phyloP scores from a whole-genome alignment of 2,888 invertebrate genomes.

The Dolomedes plantarius region DNA sequence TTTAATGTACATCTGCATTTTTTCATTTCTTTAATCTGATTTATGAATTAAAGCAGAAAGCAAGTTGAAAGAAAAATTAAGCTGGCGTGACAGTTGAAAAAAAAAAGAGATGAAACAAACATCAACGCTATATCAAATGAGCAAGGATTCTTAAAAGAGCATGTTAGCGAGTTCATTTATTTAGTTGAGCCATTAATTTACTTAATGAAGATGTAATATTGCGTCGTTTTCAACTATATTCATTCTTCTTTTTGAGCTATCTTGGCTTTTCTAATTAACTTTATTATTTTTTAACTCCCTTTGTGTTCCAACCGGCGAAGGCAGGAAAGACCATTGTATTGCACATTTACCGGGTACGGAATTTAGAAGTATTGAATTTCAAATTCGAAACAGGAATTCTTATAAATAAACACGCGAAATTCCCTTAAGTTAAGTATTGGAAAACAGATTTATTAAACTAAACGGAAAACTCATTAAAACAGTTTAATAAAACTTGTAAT shows the following conservation, averaged over 20 bases:
- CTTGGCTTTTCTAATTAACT: slow-evolving; percentile 62
- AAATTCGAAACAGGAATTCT: too few relatives aligned
- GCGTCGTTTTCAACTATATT: slow-evolving; percentile 49
- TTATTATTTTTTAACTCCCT: slow-evolving; percentile 33
- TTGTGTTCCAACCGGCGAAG: too few relatives aligned
- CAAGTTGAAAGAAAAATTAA: slow-evolving; percentile 34
- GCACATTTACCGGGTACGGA: too few relatives aligned
- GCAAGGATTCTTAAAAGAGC: slow-evolving; percentile 36
- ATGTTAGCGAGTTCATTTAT: slow-evolving; percentile 61
- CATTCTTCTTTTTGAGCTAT: slow-evolving; percentile 33
- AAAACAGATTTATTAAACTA: too few relatives aligned
- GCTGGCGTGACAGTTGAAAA: slow-evolving; percentile 16
- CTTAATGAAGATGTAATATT: slow-evolving; percentile 70
- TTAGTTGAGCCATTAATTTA: slow-evolving; percentile 63
- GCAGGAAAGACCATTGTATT: too few relatives aligned
- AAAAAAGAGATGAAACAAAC: slow-evolving; percentile 30
- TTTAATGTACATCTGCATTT: slow-evolving; percentile 15
- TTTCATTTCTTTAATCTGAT: slow-evolving; percentile 42
- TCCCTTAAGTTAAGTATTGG: too few relatives aligned
- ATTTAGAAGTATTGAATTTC: too few relatives aligned
- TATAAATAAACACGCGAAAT: too few relatives aligned
- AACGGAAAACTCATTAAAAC: too few relatives aligned
- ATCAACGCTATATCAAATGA: slow-evolving; percentile 57
- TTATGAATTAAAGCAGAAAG: slow-evolving; percentile 52
- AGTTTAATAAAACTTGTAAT: too few relatives aligned